Evolutionary conservation across 1,140 invertebrate species (phyloP), one percentile per base, ranked within the genome.

Genomic region (Drosophila teissieri): DNA sequence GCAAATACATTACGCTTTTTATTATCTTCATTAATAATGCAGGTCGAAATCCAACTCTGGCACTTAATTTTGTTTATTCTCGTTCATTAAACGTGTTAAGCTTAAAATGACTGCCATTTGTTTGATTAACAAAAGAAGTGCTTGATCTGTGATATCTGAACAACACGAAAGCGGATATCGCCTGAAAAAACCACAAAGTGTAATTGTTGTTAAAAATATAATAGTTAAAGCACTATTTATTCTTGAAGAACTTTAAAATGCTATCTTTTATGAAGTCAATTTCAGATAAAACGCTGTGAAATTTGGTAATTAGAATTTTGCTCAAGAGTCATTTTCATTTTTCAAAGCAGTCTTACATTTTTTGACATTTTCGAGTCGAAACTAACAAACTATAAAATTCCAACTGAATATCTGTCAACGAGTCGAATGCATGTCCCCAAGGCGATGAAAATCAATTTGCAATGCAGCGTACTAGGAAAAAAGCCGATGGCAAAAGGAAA

Each of bases 401-500:
- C 31, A 42, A 27, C n/a, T 34, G 52, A 58, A 56, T 57, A 45
- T 42, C 60, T 65, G 60, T 57, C 70, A 75, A 75, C 52, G 54
- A 62, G 80, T 75, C 78, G 73, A 86, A 78, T 54, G 69, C 70
- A 82, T 69, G 36, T 67, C 63, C 67, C 75, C 39, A 10, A 48
- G 72, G 75, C 83, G 42, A 83, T 83, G 80, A 88, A 86, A 86
- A 86, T 86, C 83, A 86, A 86, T 86, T 86, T 84, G 70, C 73
- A 54, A 86, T 55, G 51, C 75, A 74, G 67, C 75, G 45, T 48
- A 56, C n/a, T 17, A 70, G 22, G 12, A 46, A 65, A 60, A 56
- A 53, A 52, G 14, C 37, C 15, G 36, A 31, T 15, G 42, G 44
- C 14, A 42, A 61, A 27, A 52, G 22, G n/a, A 36, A 58, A 67